These are phyloP conservation scores for Lerista edwardsae DNA, from an alignment of 2,797 vertebrate species.

Conservation along the genomic window DNA sequence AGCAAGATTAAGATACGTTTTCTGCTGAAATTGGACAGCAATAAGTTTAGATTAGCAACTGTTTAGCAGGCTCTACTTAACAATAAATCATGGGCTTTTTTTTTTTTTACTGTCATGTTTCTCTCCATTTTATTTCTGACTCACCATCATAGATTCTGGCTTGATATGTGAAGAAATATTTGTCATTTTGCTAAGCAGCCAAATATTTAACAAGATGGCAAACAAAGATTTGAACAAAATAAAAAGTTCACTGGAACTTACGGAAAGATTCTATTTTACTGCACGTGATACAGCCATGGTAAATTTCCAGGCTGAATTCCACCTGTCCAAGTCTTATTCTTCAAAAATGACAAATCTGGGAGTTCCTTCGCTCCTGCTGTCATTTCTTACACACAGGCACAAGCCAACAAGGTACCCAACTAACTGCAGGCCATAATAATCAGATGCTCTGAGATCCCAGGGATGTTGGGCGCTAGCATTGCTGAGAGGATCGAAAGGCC, in stretches of 20 bases:
- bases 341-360: too few species aligned
- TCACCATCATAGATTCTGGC: not conserved
- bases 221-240: conserved; percentile 35
- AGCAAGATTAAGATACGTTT: not conserved
- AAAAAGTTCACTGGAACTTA: conserved; percentile 27
- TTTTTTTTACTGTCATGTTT: not conserved
- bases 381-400: too few species aligned
- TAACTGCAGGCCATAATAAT: too few species aligned
- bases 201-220: not conserved
- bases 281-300: conserved; percentile 24
- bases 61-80: not conserved
- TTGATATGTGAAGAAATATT: conserved; percentile 15
- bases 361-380: too few species aligned
- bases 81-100: not conserved
- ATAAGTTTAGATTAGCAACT: not conserved
- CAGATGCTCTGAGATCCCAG: too few species aligned
- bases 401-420: too few species aligned
- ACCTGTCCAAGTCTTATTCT: too few species aligned
- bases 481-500: too few species aligned
- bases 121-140: not conserved
- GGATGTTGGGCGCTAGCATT: too few species aligned
- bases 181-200: not conserved
- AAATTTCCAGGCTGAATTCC: too few species aligned
- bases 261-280: conserved; percentile 13
- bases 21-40: not conserved